Conservation (phyloP, 2,888 invertebrate species). For the Stegana nigrithorax region DNA sequence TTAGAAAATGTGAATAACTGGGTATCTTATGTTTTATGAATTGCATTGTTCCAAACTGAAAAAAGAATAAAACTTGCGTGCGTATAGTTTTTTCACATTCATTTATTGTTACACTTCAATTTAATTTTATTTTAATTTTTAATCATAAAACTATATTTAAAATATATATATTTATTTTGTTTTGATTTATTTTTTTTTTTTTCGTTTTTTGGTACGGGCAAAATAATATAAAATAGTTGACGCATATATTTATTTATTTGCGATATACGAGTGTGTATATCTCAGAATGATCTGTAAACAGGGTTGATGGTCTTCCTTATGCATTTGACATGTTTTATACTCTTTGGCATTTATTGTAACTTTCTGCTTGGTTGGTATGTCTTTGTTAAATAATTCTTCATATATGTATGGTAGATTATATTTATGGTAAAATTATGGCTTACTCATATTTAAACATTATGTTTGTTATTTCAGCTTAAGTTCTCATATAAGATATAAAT, state of each 20-base stretch:
- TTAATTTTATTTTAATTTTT: neutral
- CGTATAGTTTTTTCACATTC: neutral
- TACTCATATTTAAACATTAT: neutral
- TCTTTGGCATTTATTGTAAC: slow-evolving; percentile 10
- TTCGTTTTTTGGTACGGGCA: neutral
- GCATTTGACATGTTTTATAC: neutral
- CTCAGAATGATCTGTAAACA: too few relatives aligned
- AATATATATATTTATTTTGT: slow-evolving; percentile 2
- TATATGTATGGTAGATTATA: neutral
- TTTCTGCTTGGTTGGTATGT: too few relatives aligned
- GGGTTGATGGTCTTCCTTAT: neutral
- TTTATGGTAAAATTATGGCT: neutral
- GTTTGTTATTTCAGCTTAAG: neutral
- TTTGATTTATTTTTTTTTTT: neutral
- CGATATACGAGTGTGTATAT: too few relatives aligned
- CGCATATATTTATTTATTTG: too few relatives aligned
- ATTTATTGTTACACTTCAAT: neutral
- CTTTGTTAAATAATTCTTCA: neutral
- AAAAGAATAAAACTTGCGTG: too few relatives aligned
- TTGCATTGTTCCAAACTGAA: too few relatives aligned
- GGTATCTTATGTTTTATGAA: too few relatives aligned
- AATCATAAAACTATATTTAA: neutral
- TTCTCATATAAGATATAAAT: too few relatives aligned
- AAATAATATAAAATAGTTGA: neutral
- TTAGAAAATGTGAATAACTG: too few relatives aligned